phyloP scores from a whole-genome alignment of 92 coral and sea anemone genomes.

The Desmophyllum pertusum region DNA sequence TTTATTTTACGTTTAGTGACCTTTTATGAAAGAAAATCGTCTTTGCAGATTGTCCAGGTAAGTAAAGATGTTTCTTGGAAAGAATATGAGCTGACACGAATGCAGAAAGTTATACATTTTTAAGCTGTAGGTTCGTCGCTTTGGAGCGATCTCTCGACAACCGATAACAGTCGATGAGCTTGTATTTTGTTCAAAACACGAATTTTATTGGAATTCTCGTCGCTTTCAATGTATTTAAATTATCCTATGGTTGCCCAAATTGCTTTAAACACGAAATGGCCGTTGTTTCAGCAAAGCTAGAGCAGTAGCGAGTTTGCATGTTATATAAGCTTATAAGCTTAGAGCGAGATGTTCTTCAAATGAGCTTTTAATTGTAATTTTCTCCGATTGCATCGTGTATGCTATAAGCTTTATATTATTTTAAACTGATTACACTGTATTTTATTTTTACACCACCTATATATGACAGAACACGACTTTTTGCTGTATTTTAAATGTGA shows the following conservation, averaged over 20 bases:
- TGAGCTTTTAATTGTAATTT: too few species aligned
- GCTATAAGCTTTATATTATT: background rate
- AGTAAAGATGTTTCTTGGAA: background rate
- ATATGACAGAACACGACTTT: background rate
- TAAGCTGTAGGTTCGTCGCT: background rate
- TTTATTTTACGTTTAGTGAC: constrained; percentile 2
- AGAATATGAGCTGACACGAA: background rate
- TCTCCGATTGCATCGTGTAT: too few species aligned
- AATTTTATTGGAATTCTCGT: background rate
- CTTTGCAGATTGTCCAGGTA: background rate
- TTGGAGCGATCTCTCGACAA: background rate
- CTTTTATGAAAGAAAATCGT: constrained; percentile 11
- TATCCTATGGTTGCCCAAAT: background rate
- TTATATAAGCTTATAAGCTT: too few species aligned
- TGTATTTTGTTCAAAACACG: too few species aligned
- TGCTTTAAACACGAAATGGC: background rate
- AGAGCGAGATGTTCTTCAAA: too few species aligned
- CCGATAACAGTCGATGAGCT: background rate
- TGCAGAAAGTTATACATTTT: background rate
- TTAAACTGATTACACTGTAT: too few species aligned
- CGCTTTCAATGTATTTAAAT: background rate
- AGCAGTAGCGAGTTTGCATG: too few species aligned
- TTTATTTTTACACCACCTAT: too few species aligned
- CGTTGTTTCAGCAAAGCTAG: background rate
- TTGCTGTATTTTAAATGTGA: background rate